These are phyloP conservation scores for Apis laboriosa DNA, from an alignment of 1,140 invertebrate genomes.

Conservation along the genomic window DNA sequence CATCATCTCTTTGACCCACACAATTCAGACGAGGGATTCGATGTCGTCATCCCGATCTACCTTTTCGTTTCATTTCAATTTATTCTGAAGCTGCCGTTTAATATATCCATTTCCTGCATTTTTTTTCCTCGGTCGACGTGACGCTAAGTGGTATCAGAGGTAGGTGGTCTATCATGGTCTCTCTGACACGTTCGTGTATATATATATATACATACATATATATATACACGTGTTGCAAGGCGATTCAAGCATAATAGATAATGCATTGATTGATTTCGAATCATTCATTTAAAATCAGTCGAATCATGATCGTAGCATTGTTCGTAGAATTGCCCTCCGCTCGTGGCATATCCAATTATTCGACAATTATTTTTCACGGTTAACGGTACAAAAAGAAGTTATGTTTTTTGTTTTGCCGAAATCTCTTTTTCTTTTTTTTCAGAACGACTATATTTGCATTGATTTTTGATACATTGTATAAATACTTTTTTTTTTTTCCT, in stretches of 20 bases:
- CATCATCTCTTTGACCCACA: conserved; percentile 16
- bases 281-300: conserved; percentile 21
- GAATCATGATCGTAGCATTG: conserved; percentile 9
- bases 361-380: conserved; percentile 12
- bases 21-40: conserved; percentile 28
- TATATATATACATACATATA: no score
- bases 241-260: conserved; percentile 25
- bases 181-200: neutral
- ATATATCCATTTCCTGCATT: conserved; percentile 26
- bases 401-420: conserved; percentile 3
- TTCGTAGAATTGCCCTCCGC: conserved; percentile 27
- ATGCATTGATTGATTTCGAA: conserved; percentile 14
- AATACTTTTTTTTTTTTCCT: neutral
- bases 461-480: neutral
- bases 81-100: conserved; percentile 6
- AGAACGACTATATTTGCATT: conserved; percentile 16
- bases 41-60: conserved; percentile 24
- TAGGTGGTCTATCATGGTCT: conserved; percentile 24
- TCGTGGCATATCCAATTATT: neutral
- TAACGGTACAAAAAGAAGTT: conserved; percentile 34
- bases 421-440: neutral
- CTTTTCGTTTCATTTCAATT: conserved; percentile 40
- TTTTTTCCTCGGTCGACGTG: conserved; percentile 1
- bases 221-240: neutral
- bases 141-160: conserved; percentile 34